Conservation (phyloP, 2,797 vertebrate species). For the Xerus rutilus region DNA sequence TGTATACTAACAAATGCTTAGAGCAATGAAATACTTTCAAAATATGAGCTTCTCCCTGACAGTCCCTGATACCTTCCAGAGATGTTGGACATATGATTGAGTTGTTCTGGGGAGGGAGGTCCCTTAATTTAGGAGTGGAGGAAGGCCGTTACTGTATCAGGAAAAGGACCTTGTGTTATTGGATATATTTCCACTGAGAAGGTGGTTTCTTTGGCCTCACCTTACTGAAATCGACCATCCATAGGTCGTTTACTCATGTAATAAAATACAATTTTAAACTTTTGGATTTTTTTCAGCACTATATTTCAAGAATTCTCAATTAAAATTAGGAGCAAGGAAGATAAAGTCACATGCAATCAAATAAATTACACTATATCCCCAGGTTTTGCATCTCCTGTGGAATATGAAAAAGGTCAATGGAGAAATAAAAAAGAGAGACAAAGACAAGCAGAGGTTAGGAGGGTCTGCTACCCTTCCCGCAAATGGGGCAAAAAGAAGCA, state of each 20-base stretch:
- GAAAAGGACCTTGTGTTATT: neutral
- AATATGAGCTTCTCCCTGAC: neutral
- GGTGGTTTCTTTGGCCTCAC: neutral
- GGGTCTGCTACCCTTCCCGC: too few species aligned
- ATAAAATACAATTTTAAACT: neutral
- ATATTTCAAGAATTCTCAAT: neutral
- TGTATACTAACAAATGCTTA: neutral
- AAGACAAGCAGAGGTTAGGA: neutral
- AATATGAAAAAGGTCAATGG: too few species aligned
- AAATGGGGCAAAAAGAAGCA: neutral
- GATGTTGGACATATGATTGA: neutral
- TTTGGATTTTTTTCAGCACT: neutral
- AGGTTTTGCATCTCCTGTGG: rapidly evolving
- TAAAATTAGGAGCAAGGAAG: neutral
- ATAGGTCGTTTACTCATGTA: neutral
- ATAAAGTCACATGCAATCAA: neutral
- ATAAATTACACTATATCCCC: neutral
- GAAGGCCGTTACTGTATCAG: neutral
- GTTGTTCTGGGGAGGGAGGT: neutral
- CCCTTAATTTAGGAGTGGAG: neutral
- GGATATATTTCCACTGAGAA: neutral
- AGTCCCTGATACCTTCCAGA: neutral
- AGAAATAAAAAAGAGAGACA: neutral
- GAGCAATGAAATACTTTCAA: neutral
- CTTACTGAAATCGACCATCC: neutral